A percentile compares a stretch with the other conserved stretches of the same genome.
These are phyloP conservation scores for Aptenodytes patagonicus DNA, from an alignment of 2,113 vertebrate species.

Conservation along the genomic window DNA sequence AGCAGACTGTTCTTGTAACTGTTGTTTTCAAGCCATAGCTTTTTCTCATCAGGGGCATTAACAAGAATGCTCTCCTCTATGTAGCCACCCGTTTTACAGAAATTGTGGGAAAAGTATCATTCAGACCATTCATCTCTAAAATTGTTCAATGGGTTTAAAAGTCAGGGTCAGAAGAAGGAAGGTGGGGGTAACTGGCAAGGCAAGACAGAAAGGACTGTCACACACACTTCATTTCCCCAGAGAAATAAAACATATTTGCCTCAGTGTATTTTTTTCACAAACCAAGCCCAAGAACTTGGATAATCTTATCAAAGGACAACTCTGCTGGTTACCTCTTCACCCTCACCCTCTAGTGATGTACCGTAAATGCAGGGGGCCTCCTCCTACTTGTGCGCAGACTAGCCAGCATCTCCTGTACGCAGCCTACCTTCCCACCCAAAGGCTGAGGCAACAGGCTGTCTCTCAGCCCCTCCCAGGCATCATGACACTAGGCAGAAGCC, in stretches of 20 bases:
- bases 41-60: background rate
- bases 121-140: background rate
- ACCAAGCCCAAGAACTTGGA: background rate
- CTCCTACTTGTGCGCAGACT: background rate
- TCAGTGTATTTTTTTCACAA: background rate
- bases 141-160: background rate
- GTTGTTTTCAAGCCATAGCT: background rate
- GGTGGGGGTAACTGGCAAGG: background rate
- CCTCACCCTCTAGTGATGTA: background rate
- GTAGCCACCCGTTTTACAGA: background rate
- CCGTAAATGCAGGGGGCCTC: background rate
- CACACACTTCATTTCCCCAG: background rate
- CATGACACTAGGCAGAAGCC: background rate
- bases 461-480: background rate
- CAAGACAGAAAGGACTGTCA: background rate
- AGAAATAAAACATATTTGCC: background rate
- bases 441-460: background rate
- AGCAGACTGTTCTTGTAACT: background rate
- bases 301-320: background rate
- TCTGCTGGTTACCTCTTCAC: background rate
- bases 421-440: background rate
- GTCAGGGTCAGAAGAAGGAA: background rate
- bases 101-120: background rate
- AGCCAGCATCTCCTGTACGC: background rate
- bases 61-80: background rate